A percentile compares a stretch with the other conserved stretches of the same genome.
phyloP scores from a whole-genome alignment of 2,888 invertebrate genomes.

The Lithophane leautieri region DNA sequence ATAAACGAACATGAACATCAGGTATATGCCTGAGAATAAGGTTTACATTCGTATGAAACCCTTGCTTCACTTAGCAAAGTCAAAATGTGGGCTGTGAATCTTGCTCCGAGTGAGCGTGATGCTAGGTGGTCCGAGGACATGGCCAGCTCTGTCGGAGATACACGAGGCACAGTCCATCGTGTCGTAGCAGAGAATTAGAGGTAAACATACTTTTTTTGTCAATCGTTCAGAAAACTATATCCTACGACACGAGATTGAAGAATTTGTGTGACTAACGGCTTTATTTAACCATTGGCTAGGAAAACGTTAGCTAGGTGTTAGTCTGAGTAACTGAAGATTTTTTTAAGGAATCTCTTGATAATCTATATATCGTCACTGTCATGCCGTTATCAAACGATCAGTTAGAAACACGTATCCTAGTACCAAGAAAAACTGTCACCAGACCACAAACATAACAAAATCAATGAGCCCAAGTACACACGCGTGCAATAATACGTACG shows the following conservation, averaged over 20 bases:
- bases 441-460: conserved; percentile 52
- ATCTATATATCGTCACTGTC: too few relatives aligned
- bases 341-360: not conserved
- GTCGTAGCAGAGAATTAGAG: not conserved
- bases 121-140: too few relatives aligned
- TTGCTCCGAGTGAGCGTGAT: not conserved
- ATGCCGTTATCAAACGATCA: not conserved
- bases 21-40: not conserved
- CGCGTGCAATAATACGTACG: conserved; percentile 75
- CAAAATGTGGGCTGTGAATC: not conserved
- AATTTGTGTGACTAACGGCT: too few relatives aligned
- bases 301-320: not conserved
- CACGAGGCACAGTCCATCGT: not conserved
- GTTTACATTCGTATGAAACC: not conserved
- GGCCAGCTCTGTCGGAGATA: not conserved
- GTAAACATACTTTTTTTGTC: not conserved
- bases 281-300: too few relatives aligned
- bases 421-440: conserved; percentile 21
- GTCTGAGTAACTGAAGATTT: not conserved
- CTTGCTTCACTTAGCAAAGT: not conserved
- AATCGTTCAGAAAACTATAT: not conserved
- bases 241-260: not conserved
- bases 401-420: not conserved
- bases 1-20: not conserved
- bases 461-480: conserved; percentile 64